phyloP scores from a whole-genome alignment of 2,888 invertebrate species.

The Penaeus monodon region DNA sequence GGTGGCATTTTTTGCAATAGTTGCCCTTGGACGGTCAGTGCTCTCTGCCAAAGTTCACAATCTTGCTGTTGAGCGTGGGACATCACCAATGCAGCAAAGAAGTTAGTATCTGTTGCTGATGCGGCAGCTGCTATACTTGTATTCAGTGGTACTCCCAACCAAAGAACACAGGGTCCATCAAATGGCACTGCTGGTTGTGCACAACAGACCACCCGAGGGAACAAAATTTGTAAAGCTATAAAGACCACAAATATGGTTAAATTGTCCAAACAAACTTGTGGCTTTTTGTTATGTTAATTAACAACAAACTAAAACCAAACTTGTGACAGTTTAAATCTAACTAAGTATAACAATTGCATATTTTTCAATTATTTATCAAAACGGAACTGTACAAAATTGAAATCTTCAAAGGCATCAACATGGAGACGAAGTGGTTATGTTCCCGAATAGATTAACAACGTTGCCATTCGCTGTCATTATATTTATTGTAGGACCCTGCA shows the following conservation, averaged over 20 bases:
- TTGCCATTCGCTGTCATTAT: constrained; percentile 96
- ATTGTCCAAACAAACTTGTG: no score
- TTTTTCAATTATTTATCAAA: background rate
- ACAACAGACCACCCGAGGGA: constrained; percentile 38
- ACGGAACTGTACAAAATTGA: constrained; percentile 72
- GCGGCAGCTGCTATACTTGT: constrained; percentile 68
- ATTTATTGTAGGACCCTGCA: constrained; percentile 70
- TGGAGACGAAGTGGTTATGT: constrained; percentile 78
- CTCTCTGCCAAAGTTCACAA: constrained; percentile 83
- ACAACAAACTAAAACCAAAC: no score
- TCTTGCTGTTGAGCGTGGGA: constrained; percentile 86
- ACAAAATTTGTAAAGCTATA: background rate
- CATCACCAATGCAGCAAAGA: constrained; percentile 92
- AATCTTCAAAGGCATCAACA: constrained; percentile 86
- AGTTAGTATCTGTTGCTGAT: constrained; percentile 72
- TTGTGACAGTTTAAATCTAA: no score
- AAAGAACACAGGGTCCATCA: constrained; percentile 81
- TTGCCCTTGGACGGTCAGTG: constrained; percentile 67
- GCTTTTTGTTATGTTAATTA: no score
- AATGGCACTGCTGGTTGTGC: constrained; percentile 72
- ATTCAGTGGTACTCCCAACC: constrained; percentile 82
- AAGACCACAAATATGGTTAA: no score
- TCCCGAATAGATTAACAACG: constrained; percentile 78
- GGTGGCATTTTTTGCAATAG: constrained; percentile 48
- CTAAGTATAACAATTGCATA: no score